A percentile compares a stretch with the other conserved stretches of the same genome.
These are phyloP conservation scores for Lasioglossum lativentre DNA, from an alignment of 2,888 invertebrate genomes.

Conservation along the genomic window DNA sequence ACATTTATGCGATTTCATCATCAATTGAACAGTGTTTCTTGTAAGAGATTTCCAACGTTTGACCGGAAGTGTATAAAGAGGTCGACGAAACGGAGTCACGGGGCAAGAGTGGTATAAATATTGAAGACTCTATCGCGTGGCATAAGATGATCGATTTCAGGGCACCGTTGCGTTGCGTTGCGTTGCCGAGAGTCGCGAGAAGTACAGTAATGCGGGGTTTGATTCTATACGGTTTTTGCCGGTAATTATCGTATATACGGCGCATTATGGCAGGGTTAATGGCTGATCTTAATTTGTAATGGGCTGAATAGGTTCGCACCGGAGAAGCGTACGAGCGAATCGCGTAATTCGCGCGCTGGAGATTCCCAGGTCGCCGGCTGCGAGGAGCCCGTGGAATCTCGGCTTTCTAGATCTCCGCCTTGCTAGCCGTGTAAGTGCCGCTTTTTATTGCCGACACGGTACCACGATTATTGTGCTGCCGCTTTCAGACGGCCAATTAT, in stretches of 20 bases:
- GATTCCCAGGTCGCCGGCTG: constrained; percentile 60
- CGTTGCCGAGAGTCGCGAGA: background rate
- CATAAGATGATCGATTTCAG: constrained; percentile 2
- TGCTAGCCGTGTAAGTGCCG: constrained; percentile 38
- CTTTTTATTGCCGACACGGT: constrained; percentile 60
- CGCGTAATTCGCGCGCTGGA: constrained; percentile 51
- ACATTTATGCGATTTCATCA: background rate
- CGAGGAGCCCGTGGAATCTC: constrained; percentile 57
- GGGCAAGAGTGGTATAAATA: background rate
- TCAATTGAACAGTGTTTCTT: background rate
- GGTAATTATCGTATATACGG: constrained; percentile 45
- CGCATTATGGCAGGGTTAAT: constrained; percentile 55
- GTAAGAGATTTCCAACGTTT: background rate
- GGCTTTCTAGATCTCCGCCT: constrained; percentile 66
- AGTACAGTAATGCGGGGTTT: constrained; percentile 6
- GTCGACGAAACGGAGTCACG: background rate
- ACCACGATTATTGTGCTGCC: constrained; percentile 51
- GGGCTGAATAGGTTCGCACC: constrained; percentile 7
- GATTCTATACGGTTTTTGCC: constrained; percentile 3
- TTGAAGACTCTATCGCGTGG: background rate
- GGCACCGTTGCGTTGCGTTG: background rate
- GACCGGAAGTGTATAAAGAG: background rate
- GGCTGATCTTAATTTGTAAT: constrained; percentile 60
- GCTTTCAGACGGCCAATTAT: constrained; percentile 67
- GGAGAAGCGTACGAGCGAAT: constrained; percentile 25